Evolutionary conservation across 1,140 invertebrate genomes (phyloP), one percentile per base, ranked within the genome.

Genomic region (Pogonognathellus flavescens): DNA sequence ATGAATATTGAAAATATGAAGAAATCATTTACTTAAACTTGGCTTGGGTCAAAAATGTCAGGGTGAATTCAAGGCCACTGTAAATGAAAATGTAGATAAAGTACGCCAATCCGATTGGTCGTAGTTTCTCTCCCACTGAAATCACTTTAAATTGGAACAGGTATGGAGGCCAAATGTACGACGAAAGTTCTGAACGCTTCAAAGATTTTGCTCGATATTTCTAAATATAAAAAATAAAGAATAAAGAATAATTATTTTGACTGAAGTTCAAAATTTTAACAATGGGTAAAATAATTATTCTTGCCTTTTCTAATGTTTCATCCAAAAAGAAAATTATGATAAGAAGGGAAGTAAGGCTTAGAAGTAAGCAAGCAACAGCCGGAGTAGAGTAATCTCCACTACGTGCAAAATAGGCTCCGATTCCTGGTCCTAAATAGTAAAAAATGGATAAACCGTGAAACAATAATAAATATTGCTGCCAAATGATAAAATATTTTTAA

Each of bases 41-140:
- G 88, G 97, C 94, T 92, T 99, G 97, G 70, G 97, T 98, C 49
- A 99, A 92, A 91, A 99, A 99, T 57, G 97, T 98, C 49, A 99
- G 92, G 1, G 98, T 99, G 90, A 99, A 99, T 91, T 99, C 98
- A 53, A 99, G 92, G 0, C 98, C 98, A 83, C 98, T 99, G 90
- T 99, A 99, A 25, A 99, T 92, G 90, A 99, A 98, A 59, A 99
- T 92, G 91, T 98, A 99, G 0, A 98, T 90, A 90, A 99, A 99
- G 91, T 99, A 99, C 22, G 97, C 94, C 52, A 93, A 88, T 81
- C 98, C 98, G 84, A 99, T 92, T 59, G 92, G 93, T 88, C 93
- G 93, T 76, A 99, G 91, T 85, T 91, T 90, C 5, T 53, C 55
- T 60, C 93, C 91, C 90, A 96, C 94, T 92, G 89, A 85, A 89